Base-by-base conservation (phyloP, 1,140 invertebrate genomes). In the Orius insidiosus region DNA sequence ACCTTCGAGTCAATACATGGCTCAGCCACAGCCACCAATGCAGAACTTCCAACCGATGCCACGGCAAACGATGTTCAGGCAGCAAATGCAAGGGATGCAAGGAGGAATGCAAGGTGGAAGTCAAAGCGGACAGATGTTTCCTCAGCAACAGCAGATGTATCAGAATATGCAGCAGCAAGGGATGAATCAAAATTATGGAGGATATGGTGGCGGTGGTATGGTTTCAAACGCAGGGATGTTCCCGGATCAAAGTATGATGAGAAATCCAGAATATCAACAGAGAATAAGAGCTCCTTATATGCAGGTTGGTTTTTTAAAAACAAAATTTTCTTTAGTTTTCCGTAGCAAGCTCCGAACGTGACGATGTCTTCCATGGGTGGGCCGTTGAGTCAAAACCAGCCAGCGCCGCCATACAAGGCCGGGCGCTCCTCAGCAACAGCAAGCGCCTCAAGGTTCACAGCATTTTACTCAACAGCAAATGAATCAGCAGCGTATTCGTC, bases 301-400 rank as follows among this genome's bases (percentile, higher is more conserved):
- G 48, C 68, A 69, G 58, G 66, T 67, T 45, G 18, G 31, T 15
- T 8, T 9, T 34, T 49, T 47, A 33, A 32, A 15, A 36, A 30
- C n/a, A 14, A 47, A 36, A 31, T n/a, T 31, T 32, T 40, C 38
- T 31, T n/a, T 54, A n/a, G 11, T 15, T 38, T 41, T 48, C 52
- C 52, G 45, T 46, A 45, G 16, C 58, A 75, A 65, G 70, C 74
- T 5, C 72, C 74, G 1, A 77, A 76, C 58, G 74, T 77, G 13
- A 75, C 74, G 3, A 77, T 78, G 74, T 67, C 64, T 52, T 57
- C 67, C 4, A 70, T 72, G 67, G 72, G 72, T 32, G 55, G 49
- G 35, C 57, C 51, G 9, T 49, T 46, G 39, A 52, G 44, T 46
- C 55, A 52, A 45, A 46, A 24, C n/a, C 66, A 67, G 55, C 70